Percentiles rank a stretch among this genome's conserved stretches.
Evolutionary conservation across 2,797 vertebrate species (phyloP).

Genomic region (Microctenopoma steveboyesi): DNA sequence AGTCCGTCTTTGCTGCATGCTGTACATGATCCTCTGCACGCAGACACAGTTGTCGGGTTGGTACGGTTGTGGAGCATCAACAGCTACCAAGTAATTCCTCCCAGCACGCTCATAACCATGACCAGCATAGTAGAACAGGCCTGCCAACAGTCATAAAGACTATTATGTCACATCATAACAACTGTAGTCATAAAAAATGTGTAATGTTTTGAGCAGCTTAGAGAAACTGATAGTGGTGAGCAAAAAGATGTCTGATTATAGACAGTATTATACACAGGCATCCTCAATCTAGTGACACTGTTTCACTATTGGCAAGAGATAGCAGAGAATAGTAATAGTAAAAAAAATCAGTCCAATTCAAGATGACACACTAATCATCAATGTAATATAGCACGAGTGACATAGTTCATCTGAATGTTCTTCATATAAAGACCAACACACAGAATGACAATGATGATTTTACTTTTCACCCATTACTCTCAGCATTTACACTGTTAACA

Average conservation of each 20-base stretch:
- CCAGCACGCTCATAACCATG: constrained; percentile 89
- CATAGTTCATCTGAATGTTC: too few species aligned
- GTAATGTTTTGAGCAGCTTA: background rate
- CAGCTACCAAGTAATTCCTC: constrained; percentile 90
- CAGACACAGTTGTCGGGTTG: constrained; percentile 88
- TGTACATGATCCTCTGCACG: constrained; percentile 87
- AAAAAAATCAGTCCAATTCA: constrained; percentile 15
- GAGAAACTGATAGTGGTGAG: constrained; percentile 3
- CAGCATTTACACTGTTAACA: constrained; percentile 9
- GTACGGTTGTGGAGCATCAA: constrained; percentile 90
- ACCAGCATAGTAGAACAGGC: constrained; percentile 92
- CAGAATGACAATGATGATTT: background rate
- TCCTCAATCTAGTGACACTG: background rate
- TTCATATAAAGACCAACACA: too few species aligned
- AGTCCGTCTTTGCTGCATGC: constrained; percentile 86
- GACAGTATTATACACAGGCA: background rate
- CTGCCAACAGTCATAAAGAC: constrained; percentile 65
- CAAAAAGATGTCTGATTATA: constrained; percentile 1
- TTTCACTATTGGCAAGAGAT: constrained; percentile 29
- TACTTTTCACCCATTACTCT: background rate
- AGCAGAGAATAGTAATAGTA: constrained; percentile 2
- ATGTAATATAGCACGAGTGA: background rate
- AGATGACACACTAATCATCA: background rate
- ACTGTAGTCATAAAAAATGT: background rate
- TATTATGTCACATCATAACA: background rate